Evolutionary conservation across 2,797 vertebrate species (phyloP).

Genomic region (Trematomus bernacchii): DNA sequence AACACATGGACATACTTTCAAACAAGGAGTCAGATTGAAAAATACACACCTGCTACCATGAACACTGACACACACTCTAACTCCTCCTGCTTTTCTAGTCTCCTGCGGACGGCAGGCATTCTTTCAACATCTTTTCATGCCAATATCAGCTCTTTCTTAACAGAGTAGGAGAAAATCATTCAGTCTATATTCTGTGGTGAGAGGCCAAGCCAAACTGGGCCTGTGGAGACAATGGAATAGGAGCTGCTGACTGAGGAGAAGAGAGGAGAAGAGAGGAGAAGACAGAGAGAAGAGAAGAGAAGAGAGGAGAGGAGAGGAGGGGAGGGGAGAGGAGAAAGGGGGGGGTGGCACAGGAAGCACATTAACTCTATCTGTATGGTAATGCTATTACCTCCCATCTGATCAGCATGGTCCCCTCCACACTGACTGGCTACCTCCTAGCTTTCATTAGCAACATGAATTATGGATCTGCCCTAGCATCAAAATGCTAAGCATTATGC

Average conservation of each 20-base stretch:
- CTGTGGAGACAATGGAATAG: conserved; percentile 50
- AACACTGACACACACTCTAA: conserved; percentile 21
- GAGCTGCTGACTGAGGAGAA: conserved; percentile 42
- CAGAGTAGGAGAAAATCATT: conserved; percentile 68
- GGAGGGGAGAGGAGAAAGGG: background rate
- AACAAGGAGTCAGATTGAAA: conserved; percentile 50
- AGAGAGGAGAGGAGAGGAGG: background rate
- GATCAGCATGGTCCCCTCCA: conserved; percentile 70
- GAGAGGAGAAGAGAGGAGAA: background rate
- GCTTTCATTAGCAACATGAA: conserved; percentile 84
- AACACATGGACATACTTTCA: conserved; percentile 59
- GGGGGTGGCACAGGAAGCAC: conserved; percentile 50
- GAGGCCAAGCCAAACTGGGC: conserved; percentile 66
- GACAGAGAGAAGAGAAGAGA: background rate
- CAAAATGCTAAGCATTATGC: conserved; percentile 81
- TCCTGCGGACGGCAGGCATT: conserved; percentile 56
- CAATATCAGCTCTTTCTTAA: conserved; percentile 76
- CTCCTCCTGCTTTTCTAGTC: conserved; percentile 48
- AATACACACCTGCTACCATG: conserved; percentile 53
- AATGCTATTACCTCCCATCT: conserved; percentile 75
- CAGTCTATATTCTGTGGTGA: conserved; percentile 71
- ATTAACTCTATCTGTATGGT: conserved; percentile 78
- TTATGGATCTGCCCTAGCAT: conserved; percentile 81
- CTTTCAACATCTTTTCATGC: conserved; percentile 68
- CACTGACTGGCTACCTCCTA: conserved; percentile 70